phyloP scores from a whole-genome alignment of 1,140 invertebrate species.

The Mamestra configurata region DNA sequence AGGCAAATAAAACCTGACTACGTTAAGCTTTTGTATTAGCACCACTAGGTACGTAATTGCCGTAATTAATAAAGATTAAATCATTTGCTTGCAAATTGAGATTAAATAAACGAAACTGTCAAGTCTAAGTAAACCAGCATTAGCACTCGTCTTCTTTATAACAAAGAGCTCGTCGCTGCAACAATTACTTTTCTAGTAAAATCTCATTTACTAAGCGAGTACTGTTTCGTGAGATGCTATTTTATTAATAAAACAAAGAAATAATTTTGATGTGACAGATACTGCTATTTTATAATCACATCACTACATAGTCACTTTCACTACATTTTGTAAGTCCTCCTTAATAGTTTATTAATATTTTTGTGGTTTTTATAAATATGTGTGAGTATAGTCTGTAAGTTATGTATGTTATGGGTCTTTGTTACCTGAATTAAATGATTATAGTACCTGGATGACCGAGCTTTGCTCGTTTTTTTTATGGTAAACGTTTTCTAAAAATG shows the following conservation, averaged over 20 bases:
- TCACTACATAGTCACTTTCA: too few relatives aligned
- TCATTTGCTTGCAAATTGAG: neutral
- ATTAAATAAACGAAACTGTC: constrained; percentile 12
- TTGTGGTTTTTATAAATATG: too few relatives aligned
- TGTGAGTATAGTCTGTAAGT: too few relatives aligned
- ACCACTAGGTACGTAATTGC: neutral
- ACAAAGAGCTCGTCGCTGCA: constrained; percentile 7
- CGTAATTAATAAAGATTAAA: neutral
- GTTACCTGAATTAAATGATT: too few relatives aligned
- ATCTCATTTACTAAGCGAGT: constrained; percentile 23
- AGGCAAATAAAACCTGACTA: neutral
- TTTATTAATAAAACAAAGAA: neutral
- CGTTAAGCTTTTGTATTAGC: neutral
- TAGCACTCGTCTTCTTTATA: constrained; percentile 31
- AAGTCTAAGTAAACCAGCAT: neutral
- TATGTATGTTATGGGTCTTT: too few relatives aligned
- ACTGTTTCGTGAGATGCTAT: neutral
- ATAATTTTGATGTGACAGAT: too few relatives aligned
- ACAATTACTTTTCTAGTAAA: constrained; percentile 18
- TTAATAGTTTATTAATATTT: too few relatives aligned
- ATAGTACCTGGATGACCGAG: too few relatives aligned
- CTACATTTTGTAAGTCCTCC: too few relatives aligned
- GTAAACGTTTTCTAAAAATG: too few relatives aligned
- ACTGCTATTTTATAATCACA: neutral
- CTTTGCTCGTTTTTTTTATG: too few relatives aligned